phyloP scores from a whole-genome alignment of 1,140 invertebrate species.

The Ostrea edulis region DNA sequence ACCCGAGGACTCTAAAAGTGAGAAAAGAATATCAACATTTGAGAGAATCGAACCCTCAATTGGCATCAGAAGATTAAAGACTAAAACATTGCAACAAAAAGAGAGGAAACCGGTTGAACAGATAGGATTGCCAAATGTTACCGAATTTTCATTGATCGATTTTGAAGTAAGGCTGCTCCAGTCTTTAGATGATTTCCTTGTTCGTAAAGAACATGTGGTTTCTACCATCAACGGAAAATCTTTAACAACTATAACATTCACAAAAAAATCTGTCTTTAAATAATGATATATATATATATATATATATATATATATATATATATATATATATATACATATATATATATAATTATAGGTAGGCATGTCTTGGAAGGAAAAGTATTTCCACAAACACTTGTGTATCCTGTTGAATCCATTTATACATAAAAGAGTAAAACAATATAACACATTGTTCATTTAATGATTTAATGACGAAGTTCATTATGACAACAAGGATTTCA shows the following conservation, averaged over 20 bases:
- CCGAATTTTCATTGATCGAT: neutral
- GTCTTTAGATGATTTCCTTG: conserved; percentile 61
- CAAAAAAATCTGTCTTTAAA: conserved; percentile 48
- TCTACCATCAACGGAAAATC: conserved; percentile 51
- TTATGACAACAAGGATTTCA: conserved; percentile 18
- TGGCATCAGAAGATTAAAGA: conserved; percentile 49
- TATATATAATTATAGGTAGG: too few species aligned
- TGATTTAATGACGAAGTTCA: conserved; percentile 8
- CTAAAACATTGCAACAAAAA: conserved; percentile 50
- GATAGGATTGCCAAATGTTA: conserved; percentile 40
- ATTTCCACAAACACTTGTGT: too few species aligned
- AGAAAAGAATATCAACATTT: conserved; percentile 39
- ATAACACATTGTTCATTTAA: conserved; percentile 5
- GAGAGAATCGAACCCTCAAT: neutral
- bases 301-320: too few species aligned
- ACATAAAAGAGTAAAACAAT: neutral
- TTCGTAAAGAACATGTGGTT: conserved; percentile 61
- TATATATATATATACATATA: too few species aligned
- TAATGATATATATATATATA: too few species aligned
- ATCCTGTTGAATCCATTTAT: neutral
- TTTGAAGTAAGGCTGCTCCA: conserved; percentile 48
- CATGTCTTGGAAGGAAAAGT: too few species aligned
- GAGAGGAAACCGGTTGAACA: conserved; percentile 22
- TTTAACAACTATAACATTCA: conserved; percentile 60
- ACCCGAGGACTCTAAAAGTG: conserved; percentile 27